phyloP scores from a whole-genome alignment of 2,797 vertebrate species.

The Gadopsis marmoratus region DNA sequence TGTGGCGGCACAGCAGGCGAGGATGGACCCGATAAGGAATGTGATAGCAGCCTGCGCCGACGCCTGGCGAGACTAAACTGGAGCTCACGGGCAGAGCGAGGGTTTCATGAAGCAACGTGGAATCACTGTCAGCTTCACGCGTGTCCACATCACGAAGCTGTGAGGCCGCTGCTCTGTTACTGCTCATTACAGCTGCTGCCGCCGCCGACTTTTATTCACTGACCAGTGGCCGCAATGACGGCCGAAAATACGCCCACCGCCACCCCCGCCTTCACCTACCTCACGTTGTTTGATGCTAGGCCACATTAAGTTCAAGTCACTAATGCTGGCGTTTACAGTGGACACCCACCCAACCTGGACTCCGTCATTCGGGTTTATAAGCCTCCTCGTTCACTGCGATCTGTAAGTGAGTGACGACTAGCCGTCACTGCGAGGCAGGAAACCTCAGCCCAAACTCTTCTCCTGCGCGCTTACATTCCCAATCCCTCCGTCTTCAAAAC shows the following conservation, averaged over 20 bases:
- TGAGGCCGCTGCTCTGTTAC: neutral
- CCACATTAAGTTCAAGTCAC: neutral
- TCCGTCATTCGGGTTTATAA: neutral
- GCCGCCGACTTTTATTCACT: conserved; percentile 2
- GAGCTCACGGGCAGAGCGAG: neutral
- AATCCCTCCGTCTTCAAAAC: conserved; percentile 3
- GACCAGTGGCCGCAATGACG: conserved; percentile 8
- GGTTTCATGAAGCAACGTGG: conserved; percentile 33
- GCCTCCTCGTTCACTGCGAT: neutral
- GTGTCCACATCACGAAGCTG: neutral
- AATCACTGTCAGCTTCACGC: conserved; percentile 15
- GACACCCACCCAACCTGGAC: neutral
- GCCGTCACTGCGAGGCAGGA: neutral
- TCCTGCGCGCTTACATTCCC: neutral
- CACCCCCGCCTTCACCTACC: neutral
- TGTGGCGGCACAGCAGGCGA: conserved; percentile 38
- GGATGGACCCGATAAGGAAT: conserved; percentile 53
- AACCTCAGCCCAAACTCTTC: neutral
- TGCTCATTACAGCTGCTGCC: neutral
- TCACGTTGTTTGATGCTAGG: neutral
- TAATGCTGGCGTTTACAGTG: neutral
- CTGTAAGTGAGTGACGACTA: neutral
- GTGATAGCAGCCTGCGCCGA: conserved; percentile 35
- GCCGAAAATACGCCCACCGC: conserved; percentile 1
- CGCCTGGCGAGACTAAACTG: conserved; percentile 24